A percentile compares a stretch with the other conserved stretches of the same genome.
These are phyloP conservation scores for Actenoides hombroni DNA, from an alignment of 2,113 vertebrate genomes.

Conservation along the genomic window DNA sequence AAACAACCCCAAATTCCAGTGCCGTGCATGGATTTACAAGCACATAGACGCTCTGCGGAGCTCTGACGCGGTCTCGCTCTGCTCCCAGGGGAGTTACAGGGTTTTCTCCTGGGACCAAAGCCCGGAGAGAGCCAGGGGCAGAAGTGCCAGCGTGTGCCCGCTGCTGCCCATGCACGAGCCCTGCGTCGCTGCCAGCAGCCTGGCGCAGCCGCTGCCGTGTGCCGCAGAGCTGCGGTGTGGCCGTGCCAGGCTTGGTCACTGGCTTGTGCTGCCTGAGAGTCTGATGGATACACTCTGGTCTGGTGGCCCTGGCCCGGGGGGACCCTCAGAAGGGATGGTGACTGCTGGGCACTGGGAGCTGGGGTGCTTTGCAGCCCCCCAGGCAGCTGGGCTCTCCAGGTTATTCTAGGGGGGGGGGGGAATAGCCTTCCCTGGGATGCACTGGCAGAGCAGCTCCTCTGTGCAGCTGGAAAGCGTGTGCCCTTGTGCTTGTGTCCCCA, in stretches of 20 bases:
- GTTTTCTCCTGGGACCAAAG: neutral
- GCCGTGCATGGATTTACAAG: rapidly evolving
- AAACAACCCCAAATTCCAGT: neutral
- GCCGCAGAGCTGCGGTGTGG: neutral
- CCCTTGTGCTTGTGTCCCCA: neutral
- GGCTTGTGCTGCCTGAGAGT: neutral
- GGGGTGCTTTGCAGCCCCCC: neutral
- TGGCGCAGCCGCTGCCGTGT: neutral
- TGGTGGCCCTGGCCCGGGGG: rapidly evolving
- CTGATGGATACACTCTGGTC: neutral
- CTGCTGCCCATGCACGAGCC: neutral
- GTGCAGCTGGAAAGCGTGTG: rapidly evolving
- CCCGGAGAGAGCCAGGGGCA: neutral
- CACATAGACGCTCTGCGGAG: rapidly evolving
- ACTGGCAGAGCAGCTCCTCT: rapidly evolving
- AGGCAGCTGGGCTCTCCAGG: neutral
- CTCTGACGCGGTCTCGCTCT: neutral
- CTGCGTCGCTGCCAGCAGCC: neutral
- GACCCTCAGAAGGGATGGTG: neutral
- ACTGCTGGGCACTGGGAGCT: neutral
- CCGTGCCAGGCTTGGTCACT: neutral
- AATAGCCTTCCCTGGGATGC: neutral
- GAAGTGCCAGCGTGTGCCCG: neutral
- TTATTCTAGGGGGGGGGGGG: neutral
- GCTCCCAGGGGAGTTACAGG: neutral